Evolutionary conservation across 2,888 invertebrate species (phyloP).

Genomic region (Heliconius hortense): DNA sequence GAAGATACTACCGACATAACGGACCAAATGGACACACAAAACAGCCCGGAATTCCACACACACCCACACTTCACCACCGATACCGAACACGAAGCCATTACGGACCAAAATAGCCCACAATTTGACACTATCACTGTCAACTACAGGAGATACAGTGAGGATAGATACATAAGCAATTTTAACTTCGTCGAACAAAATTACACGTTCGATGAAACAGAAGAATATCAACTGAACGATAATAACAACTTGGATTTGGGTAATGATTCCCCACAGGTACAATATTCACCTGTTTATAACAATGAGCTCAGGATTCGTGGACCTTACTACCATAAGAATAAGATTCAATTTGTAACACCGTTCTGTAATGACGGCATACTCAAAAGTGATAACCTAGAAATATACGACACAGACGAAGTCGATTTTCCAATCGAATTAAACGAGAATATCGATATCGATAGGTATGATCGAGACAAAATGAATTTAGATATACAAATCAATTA

Average conservation of each 20-base stretch:
- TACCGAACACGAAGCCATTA: no score
- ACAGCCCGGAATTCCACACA: no score
- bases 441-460: conserved; percentile 55
- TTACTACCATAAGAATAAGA: conserved; percentile 67
- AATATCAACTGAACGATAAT: conserved; percentile 62
- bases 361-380: conserved; percentile 63
- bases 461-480: conserved; percentile 74
- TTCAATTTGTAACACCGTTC: conserved; percentile 74
- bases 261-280: conserved; percentile 52
- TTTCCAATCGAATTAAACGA: conserved; percentile 57
- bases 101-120: conserved; percentile 29
- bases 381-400: conserved; percentile 68
- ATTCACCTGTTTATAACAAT: conserved; percentile 61
- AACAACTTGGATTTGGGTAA: conserved; percentile 55
- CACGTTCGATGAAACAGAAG: conserved; percentile 72
- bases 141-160: conserved; percentile 66
- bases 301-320: conserved; percentile 76
- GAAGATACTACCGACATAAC: not conserved
- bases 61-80: no score
- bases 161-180: conserved; percentile 66
- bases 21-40: not conserved
- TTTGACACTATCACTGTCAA: conserved; percentile 56
- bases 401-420: conserved; percentile 75
- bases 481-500: conserved; percentile 72
- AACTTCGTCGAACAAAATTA: conserved; percentile 56